These are phyloP conservation scores for Oreochromis tanganicae DNA, from an alignment of 2,113 vertebrate species.

Conservation along the genomic window DNA sequence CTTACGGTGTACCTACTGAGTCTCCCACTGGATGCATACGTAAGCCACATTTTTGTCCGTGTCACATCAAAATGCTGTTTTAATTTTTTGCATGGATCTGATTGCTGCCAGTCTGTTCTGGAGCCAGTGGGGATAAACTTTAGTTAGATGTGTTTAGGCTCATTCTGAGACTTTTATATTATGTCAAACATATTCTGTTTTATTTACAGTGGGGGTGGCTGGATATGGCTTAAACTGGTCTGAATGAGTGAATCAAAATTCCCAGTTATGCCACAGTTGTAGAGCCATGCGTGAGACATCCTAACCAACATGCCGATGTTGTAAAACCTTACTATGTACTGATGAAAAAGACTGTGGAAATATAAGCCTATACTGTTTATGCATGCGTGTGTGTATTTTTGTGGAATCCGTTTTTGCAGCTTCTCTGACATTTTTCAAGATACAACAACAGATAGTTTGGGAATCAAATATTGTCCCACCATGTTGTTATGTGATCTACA, in stretches of 20 bases:
- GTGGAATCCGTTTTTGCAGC: neutral
- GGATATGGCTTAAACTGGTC: neutral
- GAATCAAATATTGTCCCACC: neutral
- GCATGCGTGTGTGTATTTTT: neutral
- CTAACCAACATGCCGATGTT: neutral
- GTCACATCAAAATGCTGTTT: neutral
- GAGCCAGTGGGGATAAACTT: neutral
- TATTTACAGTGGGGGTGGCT: neutral
- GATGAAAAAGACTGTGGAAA: neutral
- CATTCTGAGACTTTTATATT: neutral
- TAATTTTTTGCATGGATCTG: neutral
- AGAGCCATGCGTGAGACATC: neutral
- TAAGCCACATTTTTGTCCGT: slow-evolving; percentile 61
- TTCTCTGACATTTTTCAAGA: neutral
- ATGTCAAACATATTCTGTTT: neutral
- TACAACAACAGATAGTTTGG: neutral
- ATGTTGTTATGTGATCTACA: neutral
- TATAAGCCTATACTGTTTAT: neutral
- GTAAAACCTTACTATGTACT: neutral
- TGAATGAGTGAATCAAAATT: neutral
- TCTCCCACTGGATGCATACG: slow-evolving; percentile 80
- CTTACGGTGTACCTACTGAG: slow-evolving; percentile 62
- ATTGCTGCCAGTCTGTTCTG: neutral
- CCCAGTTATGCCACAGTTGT: neutral
- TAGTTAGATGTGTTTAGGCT: neutral